These are phyloP conservation scores for Marisa cornuarietis DNA, from an alignment of 1,140 invertebrate species.

Conservation along the genomic window DNA sequence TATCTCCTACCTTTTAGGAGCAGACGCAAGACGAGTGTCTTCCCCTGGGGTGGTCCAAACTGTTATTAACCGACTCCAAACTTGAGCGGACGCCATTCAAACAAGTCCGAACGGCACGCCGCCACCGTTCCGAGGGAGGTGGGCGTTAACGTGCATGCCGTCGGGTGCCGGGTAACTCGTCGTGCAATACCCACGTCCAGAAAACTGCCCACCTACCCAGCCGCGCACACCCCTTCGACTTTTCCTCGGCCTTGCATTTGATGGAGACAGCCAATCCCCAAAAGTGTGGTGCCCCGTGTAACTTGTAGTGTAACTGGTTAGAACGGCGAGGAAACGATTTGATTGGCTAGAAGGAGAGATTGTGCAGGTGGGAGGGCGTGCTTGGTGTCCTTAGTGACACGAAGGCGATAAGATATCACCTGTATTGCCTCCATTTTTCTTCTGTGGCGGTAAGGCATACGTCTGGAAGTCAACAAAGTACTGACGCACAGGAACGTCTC, in stretches of 20 bases:
- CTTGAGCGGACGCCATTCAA: neutral
- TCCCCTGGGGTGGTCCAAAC: constrained; percentile 6
- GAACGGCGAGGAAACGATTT: too few species aligned
- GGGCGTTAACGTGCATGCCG: neutral
- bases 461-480: too few species aligned
- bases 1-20: neutral
- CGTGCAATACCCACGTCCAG: neutral
- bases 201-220: neutral
- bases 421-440: too few species aligned
- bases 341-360: too few species aligned
- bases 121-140: neutral
- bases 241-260: neutral
- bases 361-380: too few species aligned
- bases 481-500: too few species aligned
- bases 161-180: neutral
- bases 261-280: neutral
- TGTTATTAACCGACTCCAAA: constrained; percentile 17
- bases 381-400: too few species aligned
- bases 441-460: too few species aligned
- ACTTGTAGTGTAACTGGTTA: too few species aligned
- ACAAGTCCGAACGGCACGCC: constrained; percentile 10
- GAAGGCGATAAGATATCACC: too few species aligned
- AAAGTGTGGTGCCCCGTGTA: too few species aligned
- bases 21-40: neutral
- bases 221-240: neutral